Evolutionary conservation across 2,113 vertebrate genomes (phyloP).

Genomic region (Hippoglossus stenolepis): DNA sequence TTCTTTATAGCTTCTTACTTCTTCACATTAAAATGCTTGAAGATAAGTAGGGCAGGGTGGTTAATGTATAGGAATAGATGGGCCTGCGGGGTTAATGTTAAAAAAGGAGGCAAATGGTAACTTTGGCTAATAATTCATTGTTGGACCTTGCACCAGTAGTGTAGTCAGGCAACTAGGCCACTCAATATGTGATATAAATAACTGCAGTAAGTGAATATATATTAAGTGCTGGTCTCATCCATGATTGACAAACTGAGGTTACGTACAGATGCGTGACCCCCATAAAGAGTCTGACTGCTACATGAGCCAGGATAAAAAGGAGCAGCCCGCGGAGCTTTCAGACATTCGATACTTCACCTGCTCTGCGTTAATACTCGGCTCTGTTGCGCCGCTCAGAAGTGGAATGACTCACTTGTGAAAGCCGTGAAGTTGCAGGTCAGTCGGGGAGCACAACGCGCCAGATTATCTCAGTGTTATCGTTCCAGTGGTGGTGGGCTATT

Average conservation of each 20-base stretch:
- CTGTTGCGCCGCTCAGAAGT: not conserved
- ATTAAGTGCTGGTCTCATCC: not conserved
- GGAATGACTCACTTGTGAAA: slow-evolving; percentile 30
- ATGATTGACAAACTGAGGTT: not conserved
- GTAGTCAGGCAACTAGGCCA: not conserved
- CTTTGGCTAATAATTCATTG: not conserved
- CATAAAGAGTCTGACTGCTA: not conserved
- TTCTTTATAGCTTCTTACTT: not conserved
- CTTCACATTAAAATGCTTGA: not conserved
- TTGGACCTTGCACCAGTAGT: not conserved
- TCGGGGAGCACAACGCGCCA: slow-evolving; percentile 16
- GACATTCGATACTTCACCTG: slow-evolving; percentile 34
- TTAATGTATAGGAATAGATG: not conserved
- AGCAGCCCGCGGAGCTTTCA: not conserved
- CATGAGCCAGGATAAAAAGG: slow-evolving; percentile 14
- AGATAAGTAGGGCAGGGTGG: not conserved
- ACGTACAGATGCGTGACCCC: not conserved
- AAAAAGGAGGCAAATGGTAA: not conserved
- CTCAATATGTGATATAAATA: not conserved
- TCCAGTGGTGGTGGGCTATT: slow-evolving; percentile 17
- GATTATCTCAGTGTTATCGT: slow-evolving; percentile 37
- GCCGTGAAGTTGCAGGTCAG: slow-evolving; percentile 35
- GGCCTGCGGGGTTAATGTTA: not conserved
- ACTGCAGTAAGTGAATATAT: not conserved
- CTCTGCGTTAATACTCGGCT: slow-evolving; percentile 29